These are phyloP conservation scores for Drosophila pseudotalamancana DNA, from an alignment of 2,888 invertebrate genomes.

Conservation along the genomic window DNA sequence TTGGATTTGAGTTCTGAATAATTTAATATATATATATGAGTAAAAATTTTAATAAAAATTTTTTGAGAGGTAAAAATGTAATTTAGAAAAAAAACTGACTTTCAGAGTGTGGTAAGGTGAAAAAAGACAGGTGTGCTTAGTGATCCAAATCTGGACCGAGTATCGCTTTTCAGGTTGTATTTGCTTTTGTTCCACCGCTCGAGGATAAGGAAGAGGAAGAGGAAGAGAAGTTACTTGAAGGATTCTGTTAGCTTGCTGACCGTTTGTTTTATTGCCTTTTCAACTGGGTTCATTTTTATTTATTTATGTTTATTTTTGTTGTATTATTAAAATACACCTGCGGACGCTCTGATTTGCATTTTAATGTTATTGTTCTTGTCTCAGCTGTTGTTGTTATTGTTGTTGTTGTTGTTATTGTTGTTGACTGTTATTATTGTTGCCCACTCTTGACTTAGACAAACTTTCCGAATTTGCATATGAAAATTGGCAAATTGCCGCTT, in stretches of 20 bases:
- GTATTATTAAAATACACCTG: constrained; percentile 36
- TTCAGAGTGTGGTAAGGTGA: too few species aligned
- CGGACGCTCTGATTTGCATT: constrained; percentile 42
- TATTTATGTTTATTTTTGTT: background rate
- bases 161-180: too few species aligned
- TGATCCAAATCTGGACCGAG: too few species aligned
- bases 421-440: constrained; percentile 15
- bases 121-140: too few species aligned
- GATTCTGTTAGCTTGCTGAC: constrained; percentile 6
- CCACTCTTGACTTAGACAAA: constrained; percentile 47
- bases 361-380: constrained; percentile 44
- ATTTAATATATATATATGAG: too few species aligned
- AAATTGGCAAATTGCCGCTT: constrained; percentile 56
- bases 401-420: constrained; percentile 45
- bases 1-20: too few species aligned
- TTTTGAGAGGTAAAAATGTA: too few species aligned
- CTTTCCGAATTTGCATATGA: constrained; percentile 65
- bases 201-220: background rate
- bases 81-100: too few species aligned
- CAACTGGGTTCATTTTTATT: background rate
- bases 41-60: too few species aligned
- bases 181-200: too few species aligned
- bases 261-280: constrained; percentile 31
- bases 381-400: constrained; percentile 23
- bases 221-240: background rate